Evolutionary conservation across 2,797 vertebrate species (phyloP).

Genomic region (Chelon auratus): DNA sequence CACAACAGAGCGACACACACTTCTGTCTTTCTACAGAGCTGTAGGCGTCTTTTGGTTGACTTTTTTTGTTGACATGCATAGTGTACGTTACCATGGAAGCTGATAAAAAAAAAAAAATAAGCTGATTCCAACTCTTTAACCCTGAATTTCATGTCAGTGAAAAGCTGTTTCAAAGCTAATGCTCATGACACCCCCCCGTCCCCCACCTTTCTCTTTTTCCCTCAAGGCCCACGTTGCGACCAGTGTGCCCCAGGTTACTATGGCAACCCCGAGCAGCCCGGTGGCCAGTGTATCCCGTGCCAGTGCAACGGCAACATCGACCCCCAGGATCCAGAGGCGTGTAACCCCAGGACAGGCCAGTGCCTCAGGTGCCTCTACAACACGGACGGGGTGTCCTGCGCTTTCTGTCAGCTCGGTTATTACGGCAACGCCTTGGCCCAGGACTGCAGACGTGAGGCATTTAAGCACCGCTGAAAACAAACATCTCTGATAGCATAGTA

Average conservation of each 20-base stretch:
- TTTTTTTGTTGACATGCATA: no score
- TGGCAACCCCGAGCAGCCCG: constrained; percentile 79
- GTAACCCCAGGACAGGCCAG: constrained; percentile 84
- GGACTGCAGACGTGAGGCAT: constrained; percentile 87
- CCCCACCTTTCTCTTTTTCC: not conserved
- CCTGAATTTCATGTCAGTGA: no score
- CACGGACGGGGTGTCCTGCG: constrained; percentile 84
- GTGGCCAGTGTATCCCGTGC: constrained; percentile 84
- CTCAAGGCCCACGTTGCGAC: constrained; percentile 87
- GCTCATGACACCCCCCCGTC: not conserved
- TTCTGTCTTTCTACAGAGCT: no score
- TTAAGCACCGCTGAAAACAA: no score
- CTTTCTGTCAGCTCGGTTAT: constrained; percentile 85
- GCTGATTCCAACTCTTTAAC: no score
- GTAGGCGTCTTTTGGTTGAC: no score
- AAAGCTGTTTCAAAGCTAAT: no score
- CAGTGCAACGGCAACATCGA: constrained; percentile 91
- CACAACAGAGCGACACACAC: not conserved
- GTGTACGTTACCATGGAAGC: no score
- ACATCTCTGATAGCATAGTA: no score
- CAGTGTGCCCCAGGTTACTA: constrained; percentile 88
- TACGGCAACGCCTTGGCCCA: constrained; percentile 86
- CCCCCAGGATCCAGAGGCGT: constrained; percentile 84
- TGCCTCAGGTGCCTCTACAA: constrained; percentile 90
- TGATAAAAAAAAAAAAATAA: no score